Percentiles rank a stretch among this genome's conserved stretches.
phyloP scores from a whole-genome alignment of 1,140 invertebrate species.

The Drosophila repleta region DNA sequence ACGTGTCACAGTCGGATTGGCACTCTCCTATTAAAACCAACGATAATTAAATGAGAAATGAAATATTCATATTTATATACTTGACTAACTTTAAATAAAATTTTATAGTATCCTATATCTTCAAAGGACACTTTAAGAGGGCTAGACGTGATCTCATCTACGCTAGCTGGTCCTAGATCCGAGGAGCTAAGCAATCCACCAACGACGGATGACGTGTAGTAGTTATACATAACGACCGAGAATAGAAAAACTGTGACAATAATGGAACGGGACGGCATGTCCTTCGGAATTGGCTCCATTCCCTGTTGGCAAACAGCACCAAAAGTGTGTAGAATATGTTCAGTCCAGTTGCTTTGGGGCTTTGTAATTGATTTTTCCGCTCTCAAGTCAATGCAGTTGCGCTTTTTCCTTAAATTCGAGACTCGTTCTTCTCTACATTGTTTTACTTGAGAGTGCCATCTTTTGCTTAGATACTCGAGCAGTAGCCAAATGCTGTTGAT shows the following conservation, averaged over 20 bases:
- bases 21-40: slow-evolving; percentile 50
- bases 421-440: neutral
- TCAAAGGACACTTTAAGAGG: slow-evolving; percentile 74
- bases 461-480: slow-evolving; percentile 45
- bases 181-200: slow-evolving; percentile 73
- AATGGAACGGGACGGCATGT: slow-evolving; percentile 60
- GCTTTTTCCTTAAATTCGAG: neutral
- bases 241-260: slow-evolving; percentile 71
- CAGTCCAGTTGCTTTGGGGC: slow-evolving; percentile 33
- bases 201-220: slow-evolving; percentile 81
- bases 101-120: slow-evolving; percentile 81
- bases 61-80: no score
- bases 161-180: slow-evolving; percentile 60
- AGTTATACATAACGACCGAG: slow-evolving; percentile 78
- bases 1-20: slow-evolving; percentile 41
- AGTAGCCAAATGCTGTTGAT: slow-evolving; percentile 60
- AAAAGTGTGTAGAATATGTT: slow-evolving; percentile 55
- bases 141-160: slow-evolving; percentile 69
- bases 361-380: neutral
- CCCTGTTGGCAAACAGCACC: slow-evolving; percentile 76
- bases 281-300: slow-evolving; percentile 61
- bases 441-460: neutral
- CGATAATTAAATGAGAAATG: neutral
- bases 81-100: slow-evolving; percentile 69
- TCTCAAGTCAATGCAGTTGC: neutral